Evolutionary conservation across 1,140 invertebrate genomes (phyloP), one percentile per base, ranked within the genome.

Genomic region (Armadillidium nasatum): DNA sequence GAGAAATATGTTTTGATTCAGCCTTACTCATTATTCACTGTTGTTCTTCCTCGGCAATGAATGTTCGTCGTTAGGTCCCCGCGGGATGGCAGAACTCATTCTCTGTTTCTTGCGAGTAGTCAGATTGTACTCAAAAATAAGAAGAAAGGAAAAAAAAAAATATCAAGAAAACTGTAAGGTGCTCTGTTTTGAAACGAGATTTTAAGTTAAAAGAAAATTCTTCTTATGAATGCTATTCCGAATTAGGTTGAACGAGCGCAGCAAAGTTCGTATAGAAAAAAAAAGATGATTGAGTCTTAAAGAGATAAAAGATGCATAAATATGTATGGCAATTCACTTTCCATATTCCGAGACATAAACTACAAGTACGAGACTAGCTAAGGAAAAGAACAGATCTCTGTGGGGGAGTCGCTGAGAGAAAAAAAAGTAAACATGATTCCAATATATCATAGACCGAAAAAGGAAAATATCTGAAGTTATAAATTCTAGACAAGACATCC

Each of bases 1-100:
- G 50, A 60, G 50, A 60, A 60, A 60, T 60, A 60, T 60, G 50
- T 60, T 60, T 60, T 60, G 50, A 60, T 60, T 60, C 50, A 60
- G 50, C 50, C 50, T 60, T 60, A 19, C 50, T 60, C 50, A 60
- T 60, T 60, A 60, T 7, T 60, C 50, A 60, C 50, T 19, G 50
- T 60, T 60, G 50, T 60, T 60, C 50, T 60, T 60, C 50, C 50
- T 19, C 7, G 50, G 50, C 50, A 60, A 60, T 60, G 50, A 60
- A 60, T 60, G 50, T 60, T 60, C 50, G 19, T 60, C 50, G 50
- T 60, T 60, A 60, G 50, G 7, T 60, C 50, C 50, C 50, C 50
- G 50, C 50, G 50, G 7, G 50, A 60, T 60, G 50, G 7, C 50
- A 60, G 2, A 60, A 50, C 46, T 15, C 46, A 60, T 60, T 60